Evolutionary conservation across 2,797 vertebrate genomes (phyloP), one percentile per base, ranked within the genome.

Genomic region (Ceyx erithaca): DNA sequence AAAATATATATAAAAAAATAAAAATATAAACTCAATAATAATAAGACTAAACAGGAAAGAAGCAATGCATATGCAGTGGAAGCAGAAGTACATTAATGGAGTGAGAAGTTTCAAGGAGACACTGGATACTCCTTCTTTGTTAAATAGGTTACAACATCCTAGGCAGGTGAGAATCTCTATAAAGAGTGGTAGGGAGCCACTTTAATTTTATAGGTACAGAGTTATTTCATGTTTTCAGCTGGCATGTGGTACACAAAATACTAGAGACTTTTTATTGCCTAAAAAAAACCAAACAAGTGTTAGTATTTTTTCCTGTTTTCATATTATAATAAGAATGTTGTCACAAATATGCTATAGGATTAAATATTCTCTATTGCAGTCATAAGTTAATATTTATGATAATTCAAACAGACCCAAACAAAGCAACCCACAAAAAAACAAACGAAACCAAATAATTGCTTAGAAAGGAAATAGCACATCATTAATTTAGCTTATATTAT

Each of bases 391-490:
- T 54, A 45, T 7, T 23, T 58, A 26, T 49, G 48, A 49, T 26
- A 12, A 73, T 19, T 2, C 2, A 7, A 21, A 31, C 31, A 23
- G 28, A 30, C 1, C 0, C 0, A 37, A 37, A 2, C 6, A 58
- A 57, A 35, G 15, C 23, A 49, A 26, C 48, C 8, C 17, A 37
- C 13, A 48, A 62, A 51, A 48, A 48, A 31, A 5, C 6, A 37
- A 21, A 10, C 4, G 9, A 59, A 78, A 46, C 1, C 2, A 4
- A 58, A 20, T 1, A 78, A 81, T 35, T 75, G 4, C 19, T 66
- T 84, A 41, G 13, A 61, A 80, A 66, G 23, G 6, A 80, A 93
- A 90, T n/a, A 88, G 20, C 1, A 0, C 11, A n/a, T 21, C 10
- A 41, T 43, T 69, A 85, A 63, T 62, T 94, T 62, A 72, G 13